A percentile compares a stretch with the other conserved stretches of the same genome.
Conservation (phyloP, 2,888 invertebrate species). For the Platerodrilus igneus region DNA sequence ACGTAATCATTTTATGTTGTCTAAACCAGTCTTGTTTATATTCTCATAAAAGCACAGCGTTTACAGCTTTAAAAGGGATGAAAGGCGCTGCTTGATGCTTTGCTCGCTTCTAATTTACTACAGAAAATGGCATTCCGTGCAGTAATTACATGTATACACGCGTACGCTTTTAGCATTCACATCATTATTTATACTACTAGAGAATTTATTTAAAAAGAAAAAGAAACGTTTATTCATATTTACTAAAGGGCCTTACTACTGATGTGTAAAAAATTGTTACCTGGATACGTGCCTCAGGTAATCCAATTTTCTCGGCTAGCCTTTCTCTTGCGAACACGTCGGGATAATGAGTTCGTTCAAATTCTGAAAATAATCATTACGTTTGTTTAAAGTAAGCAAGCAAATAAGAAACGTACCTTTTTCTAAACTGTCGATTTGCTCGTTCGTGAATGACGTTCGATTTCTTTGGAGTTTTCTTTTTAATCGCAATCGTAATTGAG, state of each 20-base stretch:
- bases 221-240: too few species aligned
- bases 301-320: constrained; percentile 94
- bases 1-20: constrained; percentile 27
- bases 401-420: constrained; percentile 90
- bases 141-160: too few species aligned
- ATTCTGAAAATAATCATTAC: constrained; percentile 60
- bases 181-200: neutral
- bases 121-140: too few species aligned
- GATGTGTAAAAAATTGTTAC: constrained; percentile 60
- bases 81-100: constrained; percentile 28
- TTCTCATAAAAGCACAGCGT: constrained; percentile 26
- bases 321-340: constrained; percentile 95
- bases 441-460: constrained; percentile 96
- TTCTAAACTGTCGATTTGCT: constrained; percentile 97
- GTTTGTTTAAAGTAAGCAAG: constrained; percentile 11
- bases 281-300: constrained; percentile 99
- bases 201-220: neutral
- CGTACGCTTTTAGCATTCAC: too few species aligned
- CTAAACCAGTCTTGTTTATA: constrained; percentile 26
- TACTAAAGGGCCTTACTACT: constrained; percentile 31
- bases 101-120: too few species aligned
- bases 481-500: constrained; percentile 85
- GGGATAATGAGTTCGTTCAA: constrained; percentile 95
- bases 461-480: constrained; percentile 97
- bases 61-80: constrained; percentile 28